phyloP scores from a whole-genome alignment of 1,140 invertebrate species.

The Melitaea cinxia region DNA sequence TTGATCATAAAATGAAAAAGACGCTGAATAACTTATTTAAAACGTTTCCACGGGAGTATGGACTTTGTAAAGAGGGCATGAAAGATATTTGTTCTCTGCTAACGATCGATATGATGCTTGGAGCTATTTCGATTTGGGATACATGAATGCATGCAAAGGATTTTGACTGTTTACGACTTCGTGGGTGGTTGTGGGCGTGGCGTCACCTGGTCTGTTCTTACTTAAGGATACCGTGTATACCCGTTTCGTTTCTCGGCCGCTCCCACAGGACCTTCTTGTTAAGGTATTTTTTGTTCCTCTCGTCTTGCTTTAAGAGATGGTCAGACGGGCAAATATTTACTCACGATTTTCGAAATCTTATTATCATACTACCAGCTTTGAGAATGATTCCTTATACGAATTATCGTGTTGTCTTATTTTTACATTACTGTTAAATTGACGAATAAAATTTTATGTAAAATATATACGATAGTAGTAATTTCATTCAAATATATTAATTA shows the following conservation, averaged over 20 bases:
- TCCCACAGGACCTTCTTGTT: slow-evolving; percentile 79
- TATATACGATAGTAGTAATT: neutral
- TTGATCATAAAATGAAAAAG: slow-evolving; percentile 75
- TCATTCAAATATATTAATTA: no score
- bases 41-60: slow-evolving; percentile 46
- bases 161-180: slow-evolving; percentile 79
- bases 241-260: slow-evolving; percentile 59
- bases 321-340: slow-evolving; percentile 79
- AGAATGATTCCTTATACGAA: slow-evolving; percentile 25
- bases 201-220: slow-evolving; percentile 50
- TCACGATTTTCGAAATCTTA: slow-evolving; percentile 78
- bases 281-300: slow-evolving; percentile 76
- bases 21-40: slow-evolving; percentile 75
- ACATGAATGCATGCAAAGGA: slow-evolving; percentile 80
- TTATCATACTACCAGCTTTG: slow-evolving; percentile 60
- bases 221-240: slow-evolving; percentile 34
- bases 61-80: slow-evolving; percentile 45
- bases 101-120: slow-evolving; percentile 51
- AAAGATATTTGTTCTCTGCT: slow-evolving; percentile 48
- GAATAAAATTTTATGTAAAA: neutral
- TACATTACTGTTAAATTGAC: neutral
- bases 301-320: slow-evolving; percentile 71
- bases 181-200: slow-evolving; percentile 80
- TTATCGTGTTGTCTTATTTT: slow-evolving; percentile 2
- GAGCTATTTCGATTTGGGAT: slow-evolving; percentile 79